Conservation (phyloP, 2,888 invertebrate genomes). For the Apeira syringaria region DNA sequence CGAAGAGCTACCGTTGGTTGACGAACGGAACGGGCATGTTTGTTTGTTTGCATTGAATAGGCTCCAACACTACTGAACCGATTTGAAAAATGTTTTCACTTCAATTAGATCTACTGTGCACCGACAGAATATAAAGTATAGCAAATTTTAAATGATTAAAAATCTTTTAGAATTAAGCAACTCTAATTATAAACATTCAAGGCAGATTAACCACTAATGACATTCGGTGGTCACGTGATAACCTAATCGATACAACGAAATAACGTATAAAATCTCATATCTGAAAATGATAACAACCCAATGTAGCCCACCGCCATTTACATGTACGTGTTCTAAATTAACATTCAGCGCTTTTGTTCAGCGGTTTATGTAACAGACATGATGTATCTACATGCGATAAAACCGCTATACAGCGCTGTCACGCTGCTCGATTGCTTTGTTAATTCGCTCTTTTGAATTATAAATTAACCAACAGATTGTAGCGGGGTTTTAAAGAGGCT, state of each 20-base stretch:
- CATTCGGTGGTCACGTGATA: too few species aligned
- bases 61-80: too few species aligned
- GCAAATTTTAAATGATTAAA: too few species aligned
- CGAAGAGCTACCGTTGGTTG: too few species aligned
- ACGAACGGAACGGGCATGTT: too few species aligned
- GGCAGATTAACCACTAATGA: too few species aligned
- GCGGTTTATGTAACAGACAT: conserved; percentile 7
- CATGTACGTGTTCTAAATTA: conserved; percentile 13
- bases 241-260: not conserved
- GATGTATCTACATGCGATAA: conserved; percentile 4
- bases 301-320: not conserved
- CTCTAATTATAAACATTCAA: too few species aligned
- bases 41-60: too few species aligned
- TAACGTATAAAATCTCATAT: not conserved
- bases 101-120: too few species aligned
- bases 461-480: conserved; percentile 1
- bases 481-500: not conserved
- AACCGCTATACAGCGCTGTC: conserved; percentile 9
- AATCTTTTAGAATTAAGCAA: too few species aligned
- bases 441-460: conserved; percentile 14
- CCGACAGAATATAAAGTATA: too few species aligned
- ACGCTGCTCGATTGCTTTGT: conserved; percentile 11
- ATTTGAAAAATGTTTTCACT: too few species aligned
- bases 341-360: conserved; percentile 11
- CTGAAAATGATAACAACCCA: not conserved